A percentile compares a stretch with the other conserved stretches of the same genome.
Evolutionary conservation across 1,140 invertebrate genomes (phyloP).

Genomic region (Aphelenchoides fujianensis): DNA sequence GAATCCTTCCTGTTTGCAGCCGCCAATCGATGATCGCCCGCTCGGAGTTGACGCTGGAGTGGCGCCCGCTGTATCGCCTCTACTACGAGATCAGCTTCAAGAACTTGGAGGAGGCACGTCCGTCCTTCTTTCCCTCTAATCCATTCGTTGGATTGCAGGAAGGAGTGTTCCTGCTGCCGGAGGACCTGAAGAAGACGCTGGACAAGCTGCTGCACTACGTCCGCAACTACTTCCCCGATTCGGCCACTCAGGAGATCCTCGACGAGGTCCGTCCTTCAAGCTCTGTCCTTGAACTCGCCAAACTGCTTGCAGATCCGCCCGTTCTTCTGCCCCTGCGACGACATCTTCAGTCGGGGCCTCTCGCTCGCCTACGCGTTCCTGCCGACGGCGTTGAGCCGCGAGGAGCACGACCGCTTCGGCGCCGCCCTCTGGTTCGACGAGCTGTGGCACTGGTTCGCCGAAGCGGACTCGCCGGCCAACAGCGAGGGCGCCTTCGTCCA

Average conservation of each 20-base stretch:
- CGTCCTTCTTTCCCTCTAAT: slow-evolving; percentile 27
- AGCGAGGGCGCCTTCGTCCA: slow-evolving; percentile 69
- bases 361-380: slow-evolving; percentile 74
- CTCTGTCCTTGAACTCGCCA: too few species aligned
- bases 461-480: not conserved
- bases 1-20: slow-evolving; percentile 55
- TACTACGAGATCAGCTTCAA: slow-evolving; percentile 63
- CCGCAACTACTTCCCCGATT: slow-evolving; percentile 70
- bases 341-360: slow-evolving; percentile 69
- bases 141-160: slow-evolving; percentile 60
- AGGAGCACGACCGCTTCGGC: slow-evolving; percentile 69
- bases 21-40: slow-evolving; percentile 76
- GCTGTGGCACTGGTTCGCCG: slow-evolving; percentile 65
- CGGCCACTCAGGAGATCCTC: slow-evolving; percentile 80
- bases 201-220: slow-evolving; percentile 48
- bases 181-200: slow-evolving; percentile 64
- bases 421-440: slow-evolving; percentile 77
- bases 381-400: slow-evolving; percentile 70
- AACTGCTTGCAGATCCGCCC: slow-evolving; percentile 70
- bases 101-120: slow-evolving; percentile 39
- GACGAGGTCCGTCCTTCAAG: too few species aligned
- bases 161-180: slow-evolving; percentile 65
- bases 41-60: slow-evolving; percentile 77
- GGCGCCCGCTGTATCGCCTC: slow-evolving; percentile 79
- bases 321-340: slow-evolving; percentile 72